phyloP scores from a whole-genome alignment of 2,797 vertebrate genomes.

The Lepus townsendii region DNA sequence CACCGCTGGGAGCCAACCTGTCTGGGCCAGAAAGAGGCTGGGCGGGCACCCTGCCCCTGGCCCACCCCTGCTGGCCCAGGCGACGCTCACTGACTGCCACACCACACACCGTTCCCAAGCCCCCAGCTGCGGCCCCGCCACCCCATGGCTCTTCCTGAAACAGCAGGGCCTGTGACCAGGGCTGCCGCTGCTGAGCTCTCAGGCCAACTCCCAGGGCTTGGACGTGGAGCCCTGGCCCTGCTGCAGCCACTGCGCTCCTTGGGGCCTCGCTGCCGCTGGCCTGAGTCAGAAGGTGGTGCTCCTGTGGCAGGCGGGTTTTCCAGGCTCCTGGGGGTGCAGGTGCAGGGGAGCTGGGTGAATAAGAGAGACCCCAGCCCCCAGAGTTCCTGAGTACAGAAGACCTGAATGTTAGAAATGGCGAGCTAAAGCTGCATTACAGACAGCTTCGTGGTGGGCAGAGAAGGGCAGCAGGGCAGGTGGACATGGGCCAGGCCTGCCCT shows the following conservation, averaged over 20 bases:
- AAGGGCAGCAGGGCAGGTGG: accelerated
- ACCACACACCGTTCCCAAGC: not conserved
- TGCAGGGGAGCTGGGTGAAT: accelerated
- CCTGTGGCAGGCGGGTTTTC: accelerated
- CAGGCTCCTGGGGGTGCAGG: not conserved
- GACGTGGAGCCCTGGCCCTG: not conserved
- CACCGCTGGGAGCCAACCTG: accelerated
- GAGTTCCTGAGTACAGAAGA: not conserved
- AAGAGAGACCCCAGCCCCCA: not conserved
- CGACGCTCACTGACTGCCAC: not conserved
- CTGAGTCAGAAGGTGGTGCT: not conserved
- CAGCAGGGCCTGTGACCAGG: not conserved
- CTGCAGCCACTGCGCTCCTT: not conserved
- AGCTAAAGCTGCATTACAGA: not conserved
- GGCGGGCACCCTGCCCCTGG: not conserved
- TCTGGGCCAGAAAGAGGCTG: not conserved
- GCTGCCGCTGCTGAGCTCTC: not conserved
- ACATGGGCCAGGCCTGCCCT: accelerated
- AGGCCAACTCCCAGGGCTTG: not conserved
- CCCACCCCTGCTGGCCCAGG: not conserved
- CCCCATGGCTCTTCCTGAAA: not conserved
- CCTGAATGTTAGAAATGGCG: no score
- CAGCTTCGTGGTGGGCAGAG: not conserved
- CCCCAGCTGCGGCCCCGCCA: not conserved
- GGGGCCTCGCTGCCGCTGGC: accelerated